Percentiles rank a stretch among this genome's conserved stretches.
phyloP scores from a whole-genome alignment of 92 coral and sea anemone genomes.

The Chrysogorgia sp. region DNA sequence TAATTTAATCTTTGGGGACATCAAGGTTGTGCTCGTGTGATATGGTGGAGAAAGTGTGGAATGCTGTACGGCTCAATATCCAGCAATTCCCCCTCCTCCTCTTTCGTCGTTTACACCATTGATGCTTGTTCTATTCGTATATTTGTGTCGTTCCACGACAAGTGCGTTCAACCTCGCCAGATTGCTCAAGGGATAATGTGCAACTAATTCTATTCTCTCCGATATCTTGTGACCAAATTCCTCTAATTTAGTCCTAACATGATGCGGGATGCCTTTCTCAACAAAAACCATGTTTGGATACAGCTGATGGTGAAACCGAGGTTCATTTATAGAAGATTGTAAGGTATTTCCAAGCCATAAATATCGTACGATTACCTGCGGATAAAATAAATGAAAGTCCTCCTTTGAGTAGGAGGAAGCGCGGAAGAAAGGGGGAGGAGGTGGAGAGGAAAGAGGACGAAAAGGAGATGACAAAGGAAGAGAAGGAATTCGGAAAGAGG shows the following conservation, averaged over 20 bases:
- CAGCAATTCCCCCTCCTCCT: background rate
- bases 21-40: no score
- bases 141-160: background rate
- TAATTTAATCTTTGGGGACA: no score
- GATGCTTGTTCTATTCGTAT: background rate
- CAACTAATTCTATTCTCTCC: background rate
- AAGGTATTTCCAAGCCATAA: conserved; percentile 11
- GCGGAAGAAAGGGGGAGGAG: no score
- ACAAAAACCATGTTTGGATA: background rate
- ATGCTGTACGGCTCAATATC: no score
- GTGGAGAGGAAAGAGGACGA: no score
- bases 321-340: background rate
- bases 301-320: background rate
- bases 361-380: background rate
- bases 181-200: background rate
- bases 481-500: no score
- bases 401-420: background rate
- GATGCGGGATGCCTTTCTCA: background rate
- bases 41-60: no score
- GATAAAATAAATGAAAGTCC: background rate
- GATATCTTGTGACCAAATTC: conserved; percentile 1
- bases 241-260: background rate
- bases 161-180: conserved; percentile 1
- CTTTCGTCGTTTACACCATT: background rate
- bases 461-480: no score